Conservation (phyloP, 2,888 invertebrate genomes). For the Drosophila ezoana region DNA sequence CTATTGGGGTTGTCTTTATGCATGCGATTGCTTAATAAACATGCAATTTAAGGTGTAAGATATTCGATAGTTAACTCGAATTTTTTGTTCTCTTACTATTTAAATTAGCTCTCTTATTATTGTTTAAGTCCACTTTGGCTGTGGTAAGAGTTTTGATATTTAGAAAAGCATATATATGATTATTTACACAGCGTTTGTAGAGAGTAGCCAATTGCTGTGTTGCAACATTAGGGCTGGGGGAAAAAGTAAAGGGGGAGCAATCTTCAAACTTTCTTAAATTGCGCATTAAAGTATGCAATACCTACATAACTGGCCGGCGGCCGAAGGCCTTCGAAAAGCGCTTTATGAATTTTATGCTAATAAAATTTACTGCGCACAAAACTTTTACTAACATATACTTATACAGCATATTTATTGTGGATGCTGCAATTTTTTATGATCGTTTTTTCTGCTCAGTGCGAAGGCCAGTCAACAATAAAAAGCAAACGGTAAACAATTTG, state of each 20-base stretch:
- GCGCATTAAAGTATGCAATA: conserved; percentile 24
- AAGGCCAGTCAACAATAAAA: conserved; percentile 18
- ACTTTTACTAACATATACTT: conserved; percentile 48
- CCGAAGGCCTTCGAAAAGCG: conserved; percentile 49
- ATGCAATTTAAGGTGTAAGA: too few species aligned
- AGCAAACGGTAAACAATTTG: conserved; percentile 50
- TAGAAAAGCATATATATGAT: too few species aligned
- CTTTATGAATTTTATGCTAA: conserved; percentile 68
- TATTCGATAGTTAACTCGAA: too few species aligned
- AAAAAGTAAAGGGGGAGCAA: conserved; percentile 1
- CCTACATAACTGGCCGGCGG: conserved; percentile 41
- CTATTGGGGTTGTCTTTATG: too few species aligned
- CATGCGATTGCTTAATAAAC: too few species aligned
- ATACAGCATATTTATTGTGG: conserved; percentile 52
- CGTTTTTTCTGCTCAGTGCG: not conserved
- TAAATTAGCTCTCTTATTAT: too few species aligned
- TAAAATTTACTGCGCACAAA: conserved; percentile 59
- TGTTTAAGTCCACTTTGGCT: too few species aligned
- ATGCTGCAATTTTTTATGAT: conserved; percentile 48
- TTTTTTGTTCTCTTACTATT: too few species aligned
- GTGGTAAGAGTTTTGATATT: too few species aligned
- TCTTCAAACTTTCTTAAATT: conserved; percentile 16
- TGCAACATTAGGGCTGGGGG: conserved; percentile 1
- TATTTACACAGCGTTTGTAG: too few species aligned
- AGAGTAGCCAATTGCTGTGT: too few species aligned